Evolutionary conservation across 2,888 invertebrate genomes (phyloP).

Genomic region (Melangyna quadrimaculata): DNA sequence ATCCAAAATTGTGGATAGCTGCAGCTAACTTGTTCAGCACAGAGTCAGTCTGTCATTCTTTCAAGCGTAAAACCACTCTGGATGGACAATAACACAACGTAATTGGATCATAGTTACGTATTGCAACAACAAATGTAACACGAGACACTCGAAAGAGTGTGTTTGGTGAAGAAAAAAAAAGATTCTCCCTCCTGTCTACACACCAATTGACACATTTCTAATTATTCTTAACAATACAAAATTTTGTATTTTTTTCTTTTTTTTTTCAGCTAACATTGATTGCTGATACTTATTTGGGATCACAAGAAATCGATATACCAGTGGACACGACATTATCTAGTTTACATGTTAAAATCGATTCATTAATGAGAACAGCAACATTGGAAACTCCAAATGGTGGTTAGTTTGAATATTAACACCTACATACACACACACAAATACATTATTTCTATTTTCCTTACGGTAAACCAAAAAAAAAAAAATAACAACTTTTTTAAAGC

Average conservation of each 20-base stretch:
- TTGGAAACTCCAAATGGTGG: slow-evolving; percentile 81
- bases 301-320: slow-evolving; percentile 78
- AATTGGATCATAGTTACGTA: slow-evolving; percentile 43
- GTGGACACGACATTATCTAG: slow-evolving; percentile 80
- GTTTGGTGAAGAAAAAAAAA: slow-evolving; percentile 1
- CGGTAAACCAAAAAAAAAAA: slow-evolving; percentile 2
- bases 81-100: slow-evolving; percentile 46
- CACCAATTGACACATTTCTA: slow-evolving; percentile 4
- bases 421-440: neutral
- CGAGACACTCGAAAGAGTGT: neutral
- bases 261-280: slow-evolving; percentile 76
- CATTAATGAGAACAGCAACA: slow-evolving; percentile 78
- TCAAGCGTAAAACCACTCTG: slow-evolving; percentile 44
- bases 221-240: slow-evolving; percentile 6
- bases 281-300: slow-evolving; percentile 77
- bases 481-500: slow-evolving; percentile 2
- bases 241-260: neutral
- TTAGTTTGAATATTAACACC: slow-evolving; percentile 76
- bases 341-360: slow-evolving; percentile 80
- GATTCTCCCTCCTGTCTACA: neutral
- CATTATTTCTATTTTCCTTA: neutral
- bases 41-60: slow-evolving; percentile 25
- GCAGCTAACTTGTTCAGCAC: neutral
- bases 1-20: slow-evolving; percentile 1
- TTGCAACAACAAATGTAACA: neutral